Conservation (phyloP, 2,888 invertebrate species). For the Incurvaria masculella region DNA sequence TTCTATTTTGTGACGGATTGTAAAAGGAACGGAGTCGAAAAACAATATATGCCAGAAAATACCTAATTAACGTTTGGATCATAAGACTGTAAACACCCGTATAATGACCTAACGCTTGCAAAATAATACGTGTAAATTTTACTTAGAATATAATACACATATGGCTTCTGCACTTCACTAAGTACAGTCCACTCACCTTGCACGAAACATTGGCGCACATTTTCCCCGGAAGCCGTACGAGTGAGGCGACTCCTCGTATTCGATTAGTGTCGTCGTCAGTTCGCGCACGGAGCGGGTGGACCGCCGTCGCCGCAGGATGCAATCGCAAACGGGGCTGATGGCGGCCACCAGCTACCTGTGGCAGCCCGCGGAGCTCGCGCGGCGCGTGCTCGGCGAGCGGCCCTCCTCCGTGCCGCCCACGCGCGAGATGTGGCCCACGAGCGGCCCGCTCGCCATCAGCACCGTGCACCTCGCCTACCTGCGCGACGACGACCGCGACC, state of each 20-base stretch:
- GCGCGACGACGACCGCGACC: constrained; percentile 34
- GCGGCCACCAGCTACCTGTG: constrained; percentile 48
- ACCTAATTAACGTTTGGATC: no score
- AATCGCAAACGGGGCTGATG: constrained; percentile 46
- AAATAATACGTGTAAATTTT: no score
- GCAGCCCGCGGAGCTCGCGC: constrained; percentile 49
- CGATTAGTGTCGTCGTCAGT: constrained; percentile 42
- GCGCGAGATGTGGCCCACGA: constrained; percentile 38
- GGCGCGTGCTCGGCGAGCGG: constrained; percentile 44
- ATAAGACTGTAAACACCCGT: no score
- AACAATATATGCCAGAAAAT: no score
- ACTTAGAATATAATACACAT: no score
- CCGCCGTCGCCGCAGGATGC: constrained; percentile 30
- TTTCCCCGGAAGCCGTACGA: constrained; percentile 40
- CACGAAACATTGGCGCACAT: constrained; percentile 27
- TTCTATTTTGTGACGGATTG: no score
- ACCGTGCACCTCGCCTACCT: constrained; percentile 45
- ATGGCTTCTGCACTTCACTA: no score
- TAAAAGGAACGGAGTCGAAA: no score
- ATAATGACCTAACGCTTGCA: no score
- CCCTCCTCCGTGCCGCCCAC: constrained; percentile 47
- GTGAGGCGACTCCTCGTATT: constrained; percentile 42
- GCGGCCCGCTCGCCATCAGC: constrained; percentile 38
- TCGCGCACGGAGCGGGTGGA: no score
- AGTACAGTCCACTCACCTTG: no score